phyloP scores from a whole-genome alignment of 1,140 invertebrate species.

The Asbolus verrucosus region DNA sequence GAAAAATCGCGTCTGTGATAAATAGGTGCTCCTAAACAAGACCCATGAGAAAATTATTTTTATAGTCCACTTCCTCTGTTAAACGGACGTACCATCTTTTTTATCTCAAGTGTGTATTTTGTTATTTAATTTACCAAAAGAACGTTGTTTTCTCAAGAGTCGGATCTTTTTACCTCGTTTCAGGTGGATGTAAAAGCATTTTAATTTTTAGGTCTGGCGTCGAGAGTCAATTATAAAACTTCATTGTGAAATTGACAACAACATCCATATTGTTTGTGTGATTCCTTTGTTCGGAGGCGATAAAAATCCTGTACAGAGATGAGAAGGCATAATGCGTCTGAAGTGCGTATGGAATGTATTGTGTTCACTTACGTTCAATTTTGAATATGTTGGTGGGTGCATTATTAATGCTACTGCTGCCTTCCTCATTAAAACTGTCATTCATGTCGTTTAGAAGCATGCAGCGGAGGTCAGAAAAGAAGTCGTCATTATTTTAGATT shows the following conservation, averaged over 20 bases:
- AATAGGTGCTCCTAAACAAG: not conserved
- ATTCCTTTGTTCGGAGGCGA: constrained; percentile 10
- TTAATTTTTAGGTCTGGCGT: too few relatives aligned
- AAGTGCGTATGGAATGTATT: constrained; percentile 42
- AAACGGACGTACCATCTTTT: constrained; percentile 3
- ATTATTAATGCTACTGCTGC: constrained; percentile 43
- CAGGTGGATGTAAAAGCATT: too few relatives aligned
- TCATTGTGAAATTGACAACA: constrained; percentile 13
- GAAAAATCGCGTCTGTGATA: too few relatives aligned
- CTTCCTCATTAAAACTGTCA: constrained; percentile 48
- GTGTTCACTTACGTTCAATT: constrained; percentile 45
- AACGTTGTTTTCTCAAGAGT: too few relatives aligned
- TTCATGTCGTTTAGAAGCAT: constrained; percentile 29
- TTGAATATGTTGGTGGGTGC: constrained; percentile 44
- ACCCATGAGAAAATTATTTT: constrained; percentile 18
- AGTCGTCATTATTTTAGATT: constrained; percentile 38
- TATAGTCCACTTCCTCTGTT: constrained; percentile 23
- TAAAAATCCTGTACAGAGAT: constrained; percentile 17
- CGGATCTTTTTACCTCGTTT: not conserved
- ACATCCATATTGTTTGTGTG: constrained; percentile 17
- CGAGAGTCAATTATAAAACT: not conserved
- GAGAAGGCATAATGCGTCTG: constrained; percentile 37
- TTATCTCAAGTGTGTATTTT: constrained; percentile 13
- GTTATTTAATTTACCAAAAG: constrained; percentile 2
- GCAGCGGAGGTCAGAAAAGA: constrained; percentile 31